Evolutionary conservation across 2,888 invertebrate species (phyloP).

Genomic region (Erebia epiphron): DNA sequence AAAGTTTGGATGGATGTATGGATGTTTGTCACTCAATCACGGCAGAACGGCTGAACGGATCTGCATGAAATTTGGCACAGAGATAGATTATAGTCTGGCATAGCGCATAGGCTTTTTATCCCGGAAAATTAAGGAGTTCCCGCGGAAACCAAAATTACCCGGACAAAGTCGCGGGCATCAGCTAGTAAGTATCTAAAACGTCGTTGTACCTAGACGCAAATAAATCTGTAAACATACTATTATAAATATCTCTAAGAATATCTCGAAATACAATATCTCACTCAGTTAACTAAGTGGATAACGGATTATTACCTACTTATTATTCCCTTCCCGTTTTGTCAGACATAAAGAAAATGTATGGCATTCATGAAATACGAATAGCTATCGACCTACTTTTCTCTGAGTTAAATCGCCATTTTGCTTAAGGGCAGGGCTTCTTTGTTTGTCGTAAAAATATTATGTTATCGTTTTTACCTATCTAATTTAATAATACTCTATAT

Average conservation of each 20-base stretch:
- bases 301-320: slow-evolving; percentile 42
- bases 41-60: no score
- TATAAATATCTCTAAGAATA: slow-evolving; percentile 13
- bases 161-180: no score
- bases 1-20: no score
- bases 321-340: slow-evolving; percentile 40
- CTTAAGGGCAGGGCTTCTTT: slow-evolving; percentile 23
- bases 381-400: slow-evolving; percentile 41
- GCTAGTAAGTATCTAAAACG: no score
- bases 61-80: no score
- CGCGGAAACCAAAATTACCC: no score
- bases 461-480: neutral
- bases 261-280: slow-evolving; percentile 27
- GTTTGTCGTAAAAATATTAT: slow-evolving; percentile 22
- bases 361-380: slow-evolving; percentile 38
- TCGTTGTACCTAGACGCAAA: neutral
- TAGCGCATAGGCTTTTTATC: no score
- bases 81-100: no score
- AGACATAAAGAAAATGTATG: slow-evolving; percentile 42
- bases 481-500: neutral
- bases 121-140: no score
- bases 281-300: slow-evolving; percentile 40
- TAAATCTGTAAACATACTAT: neutral
- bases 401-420: slow-evolving; percentile 30
- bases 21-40: no score